These are phyloP conservation scores for Euglossa dilemma DNA, from an alignment of 1,140 invertebrate genomes.

Conservation along the genomic window DNA sequence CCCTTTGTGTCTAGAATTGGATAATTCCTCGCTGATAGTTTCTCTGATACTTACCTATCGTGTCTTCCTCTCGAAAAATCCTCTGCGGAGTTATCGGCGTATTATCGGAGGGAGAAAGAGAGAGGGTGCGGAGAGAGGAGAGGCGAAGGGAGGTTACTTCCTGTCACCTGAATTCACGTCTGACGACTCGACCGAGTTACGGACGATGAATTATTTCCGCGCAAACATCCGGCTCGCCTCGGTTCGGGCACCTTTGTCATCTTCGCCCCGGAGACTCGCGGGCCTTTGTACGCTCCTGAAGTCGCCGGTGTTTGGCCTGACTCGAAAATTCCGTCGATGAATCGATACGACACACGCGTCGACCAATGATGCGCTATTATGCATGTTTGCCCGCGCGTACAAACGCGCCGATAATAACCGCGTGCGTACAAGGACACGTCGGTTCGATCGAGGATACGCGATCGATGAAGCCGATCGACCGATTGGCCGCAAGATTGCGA, in stretches of 20 bases:
- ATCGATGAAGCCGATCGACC: background rate
- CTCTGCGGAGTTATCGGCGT: background rate
- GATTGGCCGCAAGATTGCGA: background rate
- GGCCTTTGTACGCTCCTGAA: conserved; percentile 6
- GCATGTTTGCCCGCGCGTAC: conserved; percentile 12
- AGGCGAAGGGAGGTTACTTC: conserved; percentile 1
- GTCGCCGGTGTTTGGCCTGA: background rate
- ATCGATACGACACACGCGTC: conserved; percentile 21
- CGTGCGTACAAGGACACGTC: background rate
- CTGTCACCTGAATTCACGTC: conserved; percentile 28
- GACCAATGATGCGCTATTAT: conserved; percentile 18
- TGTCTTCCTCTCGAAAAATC: too few species aligned
- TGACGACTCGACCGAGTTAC: conserved; percentile 22
- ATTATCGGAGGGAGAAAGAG: background rate
- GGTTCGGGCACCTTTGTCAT: conserved; percentile 35
- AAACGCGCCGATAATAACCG: conserved; percentile 32
- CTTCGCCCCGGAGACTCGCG: background rate
- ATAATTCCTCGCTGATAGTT: too few species aligned
- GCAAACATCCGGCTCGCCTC: conserved; percentile 16
- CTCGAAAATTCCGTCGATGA: conserved; percentile 33
- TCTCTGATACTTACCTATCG: too few species aligned
- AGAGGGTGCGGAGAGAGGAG: background rate
- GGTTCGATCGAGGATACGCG: background rate
- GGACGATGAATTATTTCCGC: conserved; percentile 52
- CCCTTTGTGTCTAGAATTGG: too few species aligned